A percentile compares a stretch with the other conserved stretches of the same genome.
phyloP scores from a whole-genome alignment of 1,140 invertebrate genomes.

The Trichonephila clavipes region DNA sequence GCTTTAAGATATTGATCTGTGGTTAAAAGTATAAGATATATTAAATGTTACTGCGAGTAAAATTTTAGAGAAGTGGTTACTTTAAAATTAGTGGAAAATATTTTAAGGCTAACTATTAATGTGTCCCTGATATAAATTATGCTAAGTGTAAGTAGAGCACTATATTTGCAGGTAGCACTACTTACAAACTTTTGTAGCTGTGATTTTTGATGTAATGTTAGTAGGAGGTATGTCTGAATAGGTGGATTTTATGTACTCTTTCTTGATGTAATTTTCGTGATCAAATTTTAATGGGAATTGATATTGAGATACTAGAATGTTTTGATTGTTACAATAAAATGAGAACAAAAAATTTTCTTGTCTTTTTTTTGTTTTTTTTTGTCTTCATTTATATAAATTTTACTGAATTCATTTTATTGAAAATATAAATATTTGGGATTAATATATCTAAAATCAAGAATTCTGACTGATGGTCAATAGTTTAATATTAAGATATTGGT shows the following conservation, averaged over 20 bases:
- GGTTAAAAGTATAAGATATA: neutral
- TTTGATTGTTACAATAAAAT: constrained; percentile 34
- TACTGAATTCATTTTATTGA: too few species aligned
- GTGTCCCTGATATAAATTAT: constrained; percentile 6
- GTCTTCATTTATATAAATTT: neutral
- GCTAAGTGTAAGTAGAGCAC: neutral
- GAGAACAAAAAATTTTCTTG: neutral
- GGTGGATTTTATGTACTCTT: constrained; percentile 47
- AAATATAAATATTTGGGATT: too few species aligned
- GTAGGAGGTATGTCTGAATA: constrained; percentile 67
- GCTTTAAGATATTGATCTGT: neutral
- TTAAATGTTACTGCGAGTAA: neutral
- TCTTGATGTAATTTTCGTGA: constrained; percentile 63
- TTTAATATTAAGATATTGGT: too few species aligned
- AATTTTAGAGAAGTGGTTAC: neutral
- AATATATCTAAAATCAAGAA: too few species aligned
- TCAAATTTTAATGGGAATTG: constrained; percentile 37
- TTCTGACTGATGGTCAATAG: too few species aligned
- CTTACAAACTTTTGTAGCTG: constrained; percentile 31
- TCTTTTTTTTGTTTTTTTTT: neutral
- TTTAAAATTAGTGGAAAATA: neutral
- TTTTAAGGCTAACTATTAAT: constrained; percentile 11
- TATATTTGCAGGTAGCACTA: neutral
- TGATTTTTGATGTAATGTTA: constrained; percentile 56
- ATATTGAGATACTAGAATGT: neutral